phyloP scores from a whole-genome alignment of 2,113 vertebrate species.

The Turnix velox region DNA sequence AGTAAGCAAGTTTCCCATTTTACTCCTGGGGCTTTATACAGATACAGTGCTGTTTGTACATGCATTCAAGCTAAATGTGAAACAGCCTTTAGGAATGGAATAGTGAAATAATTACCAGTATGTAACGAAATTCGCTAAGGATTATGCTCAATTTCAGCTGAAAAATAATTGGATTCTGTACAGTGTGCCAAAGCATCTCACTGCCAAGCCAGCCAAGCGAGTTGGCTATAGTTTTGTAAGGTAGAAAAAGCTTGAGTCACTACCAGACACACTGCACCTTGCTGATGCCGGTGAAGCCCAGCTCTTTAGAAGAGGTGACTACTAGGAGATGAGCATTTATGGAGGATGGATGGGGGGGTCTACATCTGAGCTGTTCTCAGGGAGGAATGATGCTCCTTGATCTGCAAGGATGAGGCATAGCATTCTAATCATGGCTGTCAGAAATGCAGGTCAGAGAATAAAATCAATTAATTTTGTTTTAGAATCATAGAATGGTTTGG shows the following conservation, averaged over 20 bases:
- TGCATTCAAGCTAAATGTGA: background rate
- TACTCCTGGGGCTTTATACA: background rate
- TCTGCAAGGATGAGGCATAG: background rate
- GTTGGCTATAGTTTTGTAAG: background rate
- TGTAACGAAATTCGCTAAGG: background rate
- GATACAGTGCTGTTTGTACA: background rate
- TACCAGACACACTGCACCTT: background rate
- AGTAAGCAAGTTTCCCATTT: background rate
- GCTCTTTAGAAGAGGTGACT: background rate
- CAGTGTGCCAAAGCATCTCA: background rate
- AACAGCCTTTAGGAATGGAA: background rate
- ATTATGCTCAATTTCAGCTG: background rate
- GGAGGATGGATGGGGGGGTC: background rate
- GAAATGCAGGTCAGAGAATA: background rate
- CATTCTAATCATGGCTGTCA: background rate
- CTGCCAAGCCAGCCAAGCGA: background rate
- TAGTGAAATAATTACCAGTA: background rate
- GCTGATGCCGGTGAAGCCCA: background rate
- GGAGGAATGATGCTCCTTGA: background rate
- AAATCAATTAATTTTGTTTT: background rate
- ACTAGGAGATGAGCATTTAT: background rate
- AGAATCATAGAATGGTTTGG: too few species aligned
- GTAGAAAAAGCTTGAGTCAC: background rate
- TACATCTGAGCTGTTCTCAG: background rate
- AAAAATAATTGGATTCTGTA: background rate